Base-by-base conservation (phyloP, 2,888 invertebrate genomes). In the Chrysolina oricalcia region DNA sequence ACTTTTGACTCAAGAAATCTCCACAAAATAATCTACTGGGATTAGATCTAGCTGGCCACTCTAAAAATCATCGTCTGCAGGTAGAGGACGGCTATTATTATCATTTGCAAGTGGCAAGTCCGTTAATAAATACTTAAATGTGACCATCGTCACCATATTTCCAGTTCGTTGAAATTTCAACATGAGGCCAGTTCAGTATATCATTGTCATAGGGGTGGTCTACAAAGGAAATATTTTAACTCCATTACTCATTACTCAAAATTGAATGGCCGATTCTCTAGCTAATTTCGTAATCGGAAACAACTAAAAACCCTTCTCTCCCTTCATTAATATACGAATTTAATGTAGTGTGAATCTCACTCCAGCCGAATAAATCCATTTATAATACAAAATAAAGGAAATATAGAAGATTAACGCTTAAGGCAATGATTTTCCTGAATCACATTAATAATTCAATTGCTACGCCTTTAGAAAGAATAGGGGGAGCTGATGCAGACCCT, bases 381-480 rank as follows among this genome's bases (percentile, higher is more conserved):
- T 53, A 75, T 75, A 72, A 72, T 75, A 68, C 76, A 72, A 73
- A 76, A 76, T 74, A 76, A 77, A 81, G 78, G 75, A 78, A 79
- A 78, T 79, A 78, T 77, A 73, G 71, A 73, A 75, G 78, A 78
- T 78, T 78, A 80, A 63, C 77, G 77, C 79, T 74, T 70, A 35
- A 72, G 70, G 79, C 79, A 73, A 78, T 77, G 80, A 80, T 80
- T 79, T 80, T 69, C 74, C 74, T 78, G 74, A 81, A 81, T 82
- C 67, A 63, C 66, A 74, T 74, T 70, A 71, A 74, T 74, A 74
- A 74, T 74, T 74, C 70, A 71, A 74, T 74, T 48, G 66, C 66
- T 66, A 40, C 17, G 53, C 50, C 13, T 59, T 70, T 46, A 50
- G 64, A 70, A 70, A 70, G 66, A 64, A 65, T 63, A n/a, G 50